Percentiles rank a stretch among this genome's conserved stretches.
phyloP scores from a whole-genome alignment of 1,140 invertebrate species.

The Globodera rostochiensis region DNA sequence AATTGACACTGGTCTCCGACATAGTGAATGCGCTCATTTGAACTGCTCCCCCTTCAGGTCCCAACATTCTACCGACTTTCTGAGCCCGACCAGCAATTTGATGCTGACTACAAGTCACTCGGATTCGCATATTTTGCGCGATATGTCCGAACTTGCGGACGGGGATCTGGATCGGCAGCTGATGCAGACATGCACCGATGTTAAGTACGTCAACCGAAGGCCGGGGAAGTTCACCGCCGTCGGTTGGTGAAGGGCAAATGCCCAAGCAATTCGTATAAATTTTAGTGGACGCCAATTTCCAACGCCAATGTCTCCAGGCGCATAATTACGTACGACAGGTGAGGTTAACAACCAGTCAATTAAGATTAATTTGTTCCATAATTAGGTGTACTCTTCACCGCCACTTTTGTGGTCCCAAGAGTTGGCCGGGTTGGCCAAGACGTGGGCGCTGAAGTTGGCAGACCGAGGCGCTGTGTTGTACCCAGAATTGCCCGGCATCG shows the following conservation, averaged over 20 bases:
- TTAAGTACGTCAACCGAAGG: conserved; percentile 64
- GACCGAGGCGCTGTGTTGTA: conserved; percentile 63
- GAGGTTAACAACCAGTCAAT: background rate
- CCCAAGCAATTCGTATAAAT: background rate
- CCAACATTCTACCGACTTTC: conserved; percentile 34
- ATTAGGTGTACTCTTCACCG: conserved; percentile 29
- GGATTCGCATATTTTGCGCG: conserved; percentile 14
- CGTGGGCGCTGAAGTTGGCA: conserved; percentile 63
- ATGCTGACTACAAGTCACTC: background rate
- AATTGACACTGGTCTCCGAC: background rate
- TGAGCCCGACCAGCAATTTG: background rate
- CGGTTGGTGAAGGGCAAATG: conserved; percentile 44
- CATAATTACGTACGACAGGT: conserved; percentile 57
- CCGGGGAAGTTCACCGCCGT: conserved; percentile 62
- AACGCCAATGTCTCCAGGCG: conserved; percentile 63
- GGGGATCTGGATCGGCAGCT: conserved; percentile 59
- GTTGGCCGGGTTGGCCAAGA: conserved; percentile 62
- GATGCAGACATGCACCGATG: conserved; percentile 65
- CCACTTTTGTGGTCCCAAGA: conserved; percentile 55
- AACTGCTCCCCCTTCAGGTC: conserved; percentile 25
- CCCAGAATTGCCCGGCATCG: conserved; percentile 64
- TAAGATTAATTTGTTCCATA: conserved; percentile 8
- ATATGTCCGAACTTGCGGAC: conserved; percentile 35
- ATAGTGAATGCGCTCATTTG: conserved; percentile 18
- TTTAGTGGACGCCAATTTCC: conserved; percentile 63